These are phyloP conservation scores for Diploscapter pachys DNA, from an alignment of 1,140 invertebrate genomes.

Conservation along the genomic window DNA sequence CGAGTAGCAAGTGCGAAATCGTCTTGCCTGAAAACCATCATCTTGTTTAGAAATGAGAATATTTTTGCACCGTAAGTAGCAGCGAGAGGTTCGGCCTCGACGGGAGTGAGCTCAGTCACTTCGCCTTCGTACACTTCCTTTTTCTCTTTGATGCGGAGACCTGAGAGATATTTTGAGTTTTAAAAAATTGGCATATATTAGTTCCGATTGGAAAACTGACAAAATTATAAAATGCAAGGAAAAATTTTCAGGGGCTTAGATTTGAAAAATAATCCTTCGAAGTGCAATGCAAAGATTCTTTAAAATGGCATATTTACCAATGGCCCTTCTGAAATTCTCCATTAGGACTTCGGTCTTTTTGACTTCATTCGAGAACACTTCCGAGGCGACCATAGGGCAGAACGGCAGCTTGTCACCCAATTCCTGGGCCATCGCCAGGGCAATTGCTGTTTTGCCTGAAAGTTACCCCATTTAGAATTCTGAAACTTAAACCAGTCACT, in stretches of 20 bases:
- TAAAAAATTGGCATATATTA: constrained; percentile 14
- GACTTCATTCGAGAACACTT: constrained; percentile 98
- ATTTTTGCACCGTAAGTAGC: constrained; percentile 60
- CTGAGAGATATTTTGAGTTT: constrained; percentile 42
- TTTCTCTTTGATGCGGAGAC: constrained; percentile 74
- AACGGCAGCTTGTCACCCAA: constrained; percentile 97
- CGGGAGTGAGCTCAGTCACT: constrained; percentile 92
- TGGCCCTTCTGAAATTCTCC: constrained; percentile 97
- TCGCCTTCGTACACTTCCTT: constrained; percentile 99
- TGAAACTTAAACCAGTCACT: no score
- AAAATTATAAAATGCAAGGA: neutral
- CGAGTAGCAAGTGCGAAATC: constrained; percentile 92
- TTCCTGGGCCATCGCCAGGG: constrained; percentile 94
- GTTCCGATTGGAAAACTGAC: neutral
- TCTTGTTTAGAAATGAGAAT: no score
- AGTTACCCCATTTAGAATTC: neutral
- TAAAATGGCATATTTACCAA: constrained; percentile 66
- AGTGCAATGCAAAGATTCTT: neutral
- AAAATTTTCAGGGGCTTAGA: neutral
- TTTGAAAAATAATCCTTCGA: neutral
- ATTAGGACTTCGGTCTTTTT: constrained; percentile 99
- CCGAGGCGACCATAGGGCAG: constrained; percentile 98
- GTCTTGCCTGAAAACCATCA: constrained; percentile 73
- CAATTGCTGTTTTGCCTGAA: constrained; percentile 77
- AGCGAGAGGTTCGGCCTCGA: constrained; percentile 94